These are phyloP conservation scores for Scyliorhinus canicula DNA, from an alignment of 2,797 vertebrate species.

Conservation along the genomic window DNA sequence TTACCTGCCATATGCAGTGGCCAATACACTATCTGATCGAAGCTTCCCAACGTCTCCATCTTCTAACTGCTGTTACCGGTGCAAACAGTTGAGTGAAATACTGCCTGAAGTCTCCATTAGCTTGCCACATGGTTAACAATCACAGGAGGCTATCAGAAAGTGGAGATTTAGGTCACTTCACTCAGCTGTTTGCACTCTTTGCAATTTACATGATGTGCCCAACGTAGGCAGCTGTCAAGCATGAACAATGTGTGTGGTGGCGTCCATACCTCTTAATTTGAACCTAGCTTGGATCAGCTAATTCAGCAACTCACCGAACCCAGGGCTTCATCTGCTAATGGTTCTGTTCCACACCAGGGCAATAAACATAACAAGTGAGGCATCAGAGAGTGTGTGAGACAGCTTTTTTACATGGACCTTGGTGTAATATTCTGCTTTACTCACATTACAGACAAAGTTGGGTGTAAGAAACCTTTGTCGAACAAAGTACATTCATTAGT, in stretches of 20 bases:
- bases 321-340: neutral
- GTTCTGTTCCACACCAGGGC: neutral
- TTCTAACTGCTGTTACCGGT: neutral
- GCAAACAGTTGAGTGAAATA: neutral
- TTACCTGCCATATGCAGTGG: neutral
- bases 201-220: neutral
- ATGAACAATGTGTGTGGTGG: too few relatives aligned
- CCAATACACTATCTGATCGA: neutral
- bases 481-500: neutral
- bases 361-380: neutral
- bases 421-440: neutral
- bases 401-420: neutral
- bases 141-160: neutral
- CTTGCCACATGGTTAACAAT: neutral
- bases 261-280: neutral
- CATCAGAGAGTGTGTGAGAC: neutral
- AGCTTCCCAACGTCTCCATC: neutral
- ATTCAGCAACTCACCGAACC: too few relatives aligned
- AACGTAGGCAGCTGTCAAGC: neutral
- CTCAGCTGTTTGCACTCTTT: neutral
- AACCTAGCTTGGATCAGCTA: neutral
- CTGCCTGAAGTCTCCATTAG: neutral
- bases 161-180: neutral
- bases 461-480: neutral
- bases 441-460: neutral